Evolutionary conservation across 2,113 vertebrate genomes (phyloP), one percentile per base, ranked within the genome.

Genomic region (Pelusios castaneus): DNA sequence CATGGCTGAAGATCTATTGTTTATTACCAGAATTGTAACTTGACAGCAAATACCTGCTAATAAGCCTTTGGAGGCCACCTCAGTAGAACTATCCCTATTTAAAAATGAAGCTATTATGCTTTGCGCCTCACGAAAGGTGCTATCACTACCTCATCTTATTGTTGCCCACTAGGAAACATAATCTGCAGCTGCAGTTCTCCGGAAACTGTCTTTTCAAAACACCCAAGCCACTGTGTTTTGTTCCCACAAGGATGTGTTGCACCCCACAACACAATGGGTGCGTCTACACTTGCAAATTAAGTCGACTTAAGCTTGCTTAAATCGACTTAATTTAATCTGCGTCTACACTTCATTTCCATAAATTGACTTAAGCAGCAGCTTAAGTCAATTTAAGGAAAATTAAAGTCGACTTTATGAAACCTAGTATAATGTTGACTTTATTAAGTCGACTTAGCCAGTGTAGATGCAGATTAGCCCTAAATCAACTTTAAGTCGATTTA

Each of bases 11-110:
- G 84, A 95, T 88, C 52, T 94, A 96, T 77, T 88, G 85, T 87
- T 94, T 85, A 95, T 96, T 97, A 93, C 91, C 85, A 83, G 86
- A 58, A 94, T 47, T 92, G 79, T 84, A 87, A 86, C 81, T 89
- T 88, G 85, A 87, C 75, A 93, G 22, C 2, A 27, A 58, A 29
- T 58, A 3, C 51, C 84, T 87, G 94, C 75, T 92, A 91, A 79
- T 1, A 0, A 84, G 85, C 95, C 75, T 84, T 31, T 2, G 5
- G 67, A 45, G 45, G 78, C 91, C 90, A 85, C 94, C 54, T 82
- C 85, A 80, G 91, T 95, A 24, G 67, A 67, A 55, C 76, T 93
- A 95, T 89, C 88, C 94, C 56, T 84, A 90, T 58, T n/a, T 87
- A 94, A 96, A 95, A 38, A 80, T 41, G 16, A 70, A 76, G 88